phyloP scores from a whole-genome alignment of 2,113 vertebrate species.

The Pachyramphus minor region DNA sequence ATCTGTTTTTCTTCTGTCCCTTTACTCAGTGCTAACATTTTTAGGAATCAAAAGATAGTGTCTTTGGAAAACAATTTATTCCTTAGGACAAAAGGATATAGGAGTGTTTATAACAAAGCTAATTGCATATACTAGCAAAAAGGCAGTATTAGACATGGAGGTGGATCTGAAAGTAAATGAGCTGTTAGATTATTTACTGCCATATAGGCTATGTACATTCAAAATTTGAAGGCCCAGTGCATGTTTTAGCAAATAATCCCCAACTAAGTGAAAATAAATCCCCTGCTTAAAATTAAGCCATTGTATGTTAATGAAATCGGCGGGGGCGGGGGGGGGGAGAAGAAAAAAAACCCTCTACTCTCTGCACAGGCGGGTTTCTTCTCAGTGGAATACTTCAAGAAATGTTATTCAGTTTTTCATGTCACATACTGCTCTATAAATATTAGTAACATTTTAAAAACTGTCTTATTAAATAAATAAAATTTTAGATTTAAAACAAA shows the following conservation, averaged over 20 bases:
- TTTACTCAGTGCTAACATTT: not conserved
- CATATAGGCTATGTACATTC: not conserved
- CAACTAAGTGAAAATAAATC: slow-evolving; percentile 37
- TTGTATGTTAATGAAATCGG: not conserved
- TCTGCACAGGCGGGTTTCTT: not conserved
- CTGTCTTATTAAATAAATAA: not conserved
- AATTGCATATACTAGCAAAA: not conserved
- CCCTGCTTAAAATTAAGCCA: not conserved
- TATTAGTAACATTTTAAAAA: not conserved
- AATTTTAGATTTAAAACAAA: not conserved
- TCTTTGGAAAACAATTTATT: not conserved
- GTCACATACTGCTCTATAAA: not conserved
- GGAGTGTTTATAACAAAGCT: not conserved
- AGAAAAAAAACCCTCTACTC: not conserved
- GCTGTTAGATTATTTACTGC: not conserved
- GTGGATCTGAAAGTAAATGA: not conserved
- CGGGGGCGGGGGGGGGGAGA: rapidly evolving
- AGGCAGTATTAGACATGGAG: not conserved
- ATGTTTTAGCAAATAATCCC: slow-evolving; percentile 8
- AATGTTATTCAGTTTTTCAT: not conserved
- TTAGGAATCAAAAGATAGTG: not conserved
- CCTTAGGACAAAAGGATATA: not conserved
- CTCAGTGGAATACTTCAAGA: not conserved
- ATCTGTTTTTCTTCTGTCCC: not conserved
- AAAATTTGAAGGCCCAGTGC: not conserved